Conservation (phyloP, 2,113 vertebrate species). For the Chaetorhynchus papuensis region DNA sequence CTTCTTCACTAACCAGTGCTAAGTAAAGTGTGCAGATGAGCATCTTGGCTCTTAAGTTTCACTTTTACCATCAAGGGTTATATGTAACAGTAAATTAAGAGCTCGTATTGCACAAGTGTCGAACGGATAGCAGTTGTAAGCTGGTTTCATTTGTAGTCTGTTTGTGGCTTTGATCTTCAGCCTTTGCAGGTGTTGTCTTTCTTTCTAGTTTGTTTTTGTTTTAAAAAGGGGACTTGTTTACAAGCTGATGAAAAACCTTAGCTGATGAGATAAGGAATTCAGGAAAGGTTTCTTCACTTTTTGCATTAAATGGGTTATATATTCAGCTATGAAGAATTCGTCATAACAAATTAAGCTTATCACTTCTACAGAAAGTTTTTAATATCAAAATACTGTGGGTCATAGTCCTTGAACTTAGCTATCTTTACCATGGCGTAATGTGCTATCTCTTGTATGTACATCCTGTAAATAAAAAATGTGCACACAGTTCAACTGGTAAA, state of each 20-base stretch:
- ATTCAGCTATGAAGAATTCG: not conserved
- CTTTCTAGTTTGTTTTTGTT: not conserved
- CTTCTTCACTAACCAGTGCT: not conserved
- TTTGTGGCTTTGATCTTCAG: not conserved
- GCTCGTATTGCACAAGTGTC: fast-evolving
- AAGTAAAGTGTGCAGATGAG: not conserved
- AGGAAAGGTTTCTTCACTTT: not conserved
- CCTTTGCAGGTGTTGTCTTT: not conserved
- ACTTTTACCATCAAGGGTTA: not conserved
- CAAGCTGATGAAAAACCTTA: not conserved
- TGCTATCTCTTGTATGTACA: not conserved
- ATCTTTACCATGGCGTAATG: not conserved
- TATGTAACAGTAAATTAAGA: not conserved
- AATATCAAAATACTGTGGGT: not conserved
- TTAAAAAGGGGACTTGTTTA: not conserved
- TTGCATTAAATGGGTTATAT: not conserved
- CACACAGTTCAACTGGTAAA: not conserved
- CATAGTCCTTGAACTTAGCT: not conserved
- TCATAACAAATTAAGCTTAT: not conserved
- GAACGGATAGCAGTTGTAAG: not conserved
- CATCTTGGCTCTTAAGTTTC: not conserved
- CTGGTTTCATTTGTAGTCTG: not conserved
- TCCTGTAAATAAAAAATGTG: not conserved
- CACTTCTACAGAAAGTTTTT: not conserved
- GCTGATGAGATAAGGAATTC: not conserved